phyloP scores from a whole-genome alignment of 2,797 vertebrate species.

The Hypotaenidia okinawae region DNA sequence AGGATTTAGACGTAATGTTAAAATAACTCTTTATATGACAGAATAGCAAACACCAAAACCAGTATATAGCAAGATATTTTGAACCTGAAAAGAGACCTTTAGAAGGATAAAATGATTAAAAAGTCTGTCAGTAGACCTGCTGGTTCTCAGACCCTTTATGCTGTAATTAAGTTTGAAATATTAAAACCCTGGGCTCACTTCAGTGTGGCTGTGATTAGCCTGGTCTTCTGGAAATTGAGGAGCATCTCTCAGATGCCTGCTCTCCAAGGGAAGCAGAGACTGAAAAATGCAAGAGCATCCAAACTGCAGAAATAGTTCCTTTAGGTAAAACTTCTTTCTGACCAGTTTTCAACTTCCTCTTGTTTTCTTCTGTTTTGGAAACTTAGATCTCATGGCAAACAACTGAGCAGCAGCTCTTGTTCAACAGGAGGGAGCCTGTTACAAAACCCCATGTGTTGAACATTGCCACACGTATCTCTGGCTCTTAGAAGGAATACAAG shows the following conservation, averaged over 20 bases:
- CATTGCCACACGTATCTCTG: background rate
- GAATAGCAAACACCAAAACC: background rate
- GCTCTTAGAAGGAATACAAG: background rate
- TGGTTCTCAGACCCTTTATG: background rate
- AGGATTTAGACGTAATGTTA: background rate
- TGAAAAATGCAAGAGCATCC: background rate
- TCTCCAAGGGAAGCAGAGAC: background rate
- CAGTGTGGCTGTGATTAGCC: background rate
- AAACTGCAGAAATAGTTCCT: background rate
- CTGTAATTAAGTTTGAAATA: background rate
- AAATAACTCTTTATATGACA: background rate
- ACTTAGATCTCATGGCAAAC: background rate
- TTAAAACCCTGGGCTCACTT: background rate
- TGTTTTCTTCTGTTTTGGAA: background rate
- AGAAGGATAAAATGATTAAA: background rate
- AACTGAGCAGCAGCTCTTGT: background rate
- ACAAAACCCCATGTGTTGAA: background rate
- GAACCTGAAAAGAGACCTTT: background rate
- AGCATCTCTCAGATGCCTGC: background rate
- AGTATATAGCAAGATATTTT: background rate
- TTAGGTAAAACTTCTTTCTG: background rate
- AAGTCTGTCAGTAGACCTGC: background rate
- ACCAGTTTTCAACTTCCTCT: background rate
- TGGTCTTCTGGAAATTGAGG: background rate
- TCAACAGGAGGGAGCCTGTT: background rate